Percentiles rank a stretch among this genome's conserved stretches.
Evolutionary conservation across 2,888 invertebrate species (phyloP).

Genomic region (Thelaira solivaga): DNA sequence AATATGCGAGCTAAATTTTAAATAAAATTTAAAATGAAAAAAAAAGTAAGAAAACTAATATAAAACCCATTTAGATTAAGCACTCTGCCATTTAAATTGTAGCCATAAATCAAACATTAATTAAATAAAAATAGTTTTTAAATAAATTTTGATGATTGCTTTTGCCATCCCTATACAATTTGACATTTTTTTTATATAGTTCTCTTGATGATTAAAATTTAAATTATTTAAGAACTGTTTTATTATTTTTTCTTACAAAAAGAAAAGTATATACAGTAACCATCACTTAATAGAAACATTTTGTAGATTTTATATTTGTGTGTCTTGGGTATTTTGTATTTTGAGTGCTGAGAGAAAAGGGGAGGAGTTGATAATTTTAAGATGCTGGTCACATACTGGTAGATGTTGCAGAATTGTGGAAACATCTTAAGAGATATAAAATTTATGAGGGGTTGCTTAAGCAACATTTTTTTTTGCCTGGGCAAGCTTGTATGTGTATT

Average conservation of each 20-base stretch:
- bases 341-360: background rate
- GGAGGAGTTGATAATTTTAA: slow-evolving; percentile 27
- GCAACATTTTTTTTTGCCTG: background rate
- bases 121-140: background rate
- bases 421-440: slow-evolving; percentile 53
- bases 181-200: slow-evolving; percentile 6
- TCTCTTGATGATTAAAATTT: slow-evolving; percentile 24
- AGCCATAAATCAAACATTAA: background rate
- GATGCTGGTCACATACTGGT: slow-evolving; percentile 55
- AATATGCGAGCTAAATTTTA: too few relatives aligned
- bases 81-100: background rate
- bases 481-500: too few relatives aligned
- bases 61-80: background rate
- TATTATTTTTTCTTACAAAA: background rate
- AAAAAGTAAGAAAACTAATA: background rate
- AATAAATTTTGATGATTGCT: background rate
- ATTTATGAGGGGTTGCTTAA: slow-evolving; percentile 60
- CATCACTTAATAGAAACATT: slow-evolving; percentile 49
- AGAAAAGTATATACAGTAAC: background rate
- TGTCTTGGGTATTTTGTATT: slow-evolving; percentile 5
- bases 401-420: slow-evolving; percentile 47
- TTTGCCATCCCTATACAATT: background rate
- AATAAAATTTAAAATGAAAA: background rate
- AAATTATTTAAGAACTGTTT: slow-evolving; percentile 33
- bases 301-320: slow-evolving; percentile 35